These are phyloP conservation scores for Pinna nobilis DNA, from an alignment of 1,140 invertebrate species.

Conservation along the genomic window DNA sequence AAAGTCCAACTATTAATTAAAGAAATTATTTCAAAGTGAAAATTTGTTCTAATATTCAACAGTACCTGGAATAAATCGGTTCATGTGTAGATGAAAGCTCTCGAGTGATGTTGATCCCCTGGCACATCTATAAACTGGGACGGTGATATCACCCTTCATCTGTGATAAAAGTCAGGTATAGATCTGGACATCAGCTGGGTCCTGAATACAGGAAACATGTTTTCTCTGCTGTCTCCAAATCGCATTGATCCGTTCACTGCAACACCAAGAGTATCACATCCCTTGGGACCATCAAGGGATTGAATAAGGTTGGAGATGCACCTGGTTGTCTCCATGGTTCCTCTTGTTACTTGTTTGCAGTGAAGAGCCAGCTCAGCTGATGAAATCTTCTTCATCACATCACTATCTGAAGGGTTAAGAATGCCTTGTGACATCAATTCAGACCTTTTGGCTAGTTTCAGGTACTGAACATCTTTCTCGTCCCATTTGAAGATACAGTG, in stretches of 20 bases:
- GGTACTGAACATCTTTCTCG: slow-evolving; percentile 27
- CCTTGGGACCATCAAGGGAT: slow-evolving; percentile 25
- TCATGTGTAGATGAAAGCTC: slow-evolving; percentile 45
- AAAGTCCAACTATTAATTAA: too few relatives aligned
- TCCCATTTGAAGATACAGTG: slow-evolving; percentile 53
- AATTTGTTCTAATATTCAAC: not conserved
- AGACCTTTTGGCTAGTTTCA: slow-evolving; percentile 45
- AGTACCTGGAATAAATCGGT: slow-evolving; percentile 50
- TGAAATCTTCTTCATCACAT: slow-evolving; percentile 33
- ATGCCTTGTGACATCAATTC: slow-evolving; percentile 23
- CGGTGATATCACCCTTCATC: slow-evolving; percentile 43
- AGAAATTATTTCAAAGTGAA: too few relatives aligned
- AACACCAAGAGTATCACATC: slow-evolving; percentile 51
- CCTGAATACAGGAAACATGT: slow-evolving; percentile 57
- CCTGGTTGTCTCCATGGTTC: slow-evolving; percentile 27
- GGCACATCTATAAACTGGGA: slow-evolving; percentile 37
- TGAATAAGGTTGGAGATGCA: slow-evolving; percentile 38
- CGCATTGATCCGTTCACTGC: slow-evolving; percentile 27
- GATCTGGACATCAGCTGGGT: slow-evolving; percentile 44
- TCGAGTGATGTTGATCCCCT: slow-evolving; percentile 25
- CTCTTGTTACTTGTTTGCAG: slow-evolving; percentile 46
- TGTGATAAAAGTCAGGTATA: slow-evolving; percentile 40
- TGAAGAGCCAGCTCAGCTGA: slow-evolving; percentile 41
- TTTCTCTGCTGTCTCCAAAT: slow-evolving; percentile 46
- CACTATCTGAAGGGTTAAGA: slow-evolving; percentile 4